A percentile compares a stretch with the other conserved stretches of the same genome.
phyloP scores from a whole-genome alignment of 2,888 invertebrate species.

The Caradrina clavipalpis region DNA sequence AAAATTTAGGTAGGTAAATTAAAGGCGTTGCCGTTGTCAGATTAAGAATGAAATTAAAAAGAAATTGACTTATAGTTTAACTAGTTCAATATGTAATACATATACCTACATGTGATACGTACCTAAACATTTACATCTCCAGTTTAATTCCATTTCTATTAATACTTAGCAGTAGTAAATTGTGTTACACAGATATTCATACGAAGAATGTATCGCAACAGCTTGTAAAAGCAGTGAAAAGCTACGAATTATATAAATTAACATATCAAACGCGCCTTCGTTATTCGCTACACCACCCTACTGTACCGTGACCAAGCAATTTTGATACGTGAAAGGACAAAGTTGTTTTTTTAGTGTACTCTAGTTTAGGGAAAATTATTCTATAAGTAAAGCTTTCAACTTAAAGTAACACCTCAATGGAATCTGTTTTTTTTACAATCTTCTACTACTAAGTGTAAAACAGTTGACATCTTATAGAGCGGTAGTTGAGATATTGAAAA shows the following conservation, averaged over 20 bases:
- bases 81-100: background rate
- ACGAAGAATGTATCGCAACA: constrained; percentile 69
- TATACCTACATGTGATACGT: background rate
- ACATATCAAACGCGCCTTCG: constrained; percentile 87
- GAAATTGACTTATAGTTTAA: background rate
- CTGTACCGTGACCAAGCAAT: constrained; percentile 59
- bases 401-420: no score
- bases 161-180: constrained; percentile 55
- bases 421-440: no score
- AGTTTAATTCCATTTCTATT: constrained; percentile 41
- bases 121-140: constrained; percentile 11
- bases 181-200: constrained; percentile 62
- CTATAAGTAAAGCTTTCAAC: background rate
- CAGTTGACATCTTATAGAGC: background rate
- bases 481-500: no score
- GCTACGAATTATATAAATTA: constrained; percentile 85
- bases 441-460: background rate
- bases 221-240: constrained; percentile 83
- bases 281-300: constrained; percentile 80
- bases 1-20: no score
- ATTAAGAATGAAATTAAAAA: no score
- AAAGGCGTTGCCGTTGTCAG: no score
- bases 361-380: background rate
- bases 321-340: constrained; percentile 66
- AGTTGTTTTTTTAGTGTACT: constrained; percentile 7